phyloP scores from a whole-genome alignment of 2,797 vertebrate species.

The Sarcophilus harrisii region DNA sequence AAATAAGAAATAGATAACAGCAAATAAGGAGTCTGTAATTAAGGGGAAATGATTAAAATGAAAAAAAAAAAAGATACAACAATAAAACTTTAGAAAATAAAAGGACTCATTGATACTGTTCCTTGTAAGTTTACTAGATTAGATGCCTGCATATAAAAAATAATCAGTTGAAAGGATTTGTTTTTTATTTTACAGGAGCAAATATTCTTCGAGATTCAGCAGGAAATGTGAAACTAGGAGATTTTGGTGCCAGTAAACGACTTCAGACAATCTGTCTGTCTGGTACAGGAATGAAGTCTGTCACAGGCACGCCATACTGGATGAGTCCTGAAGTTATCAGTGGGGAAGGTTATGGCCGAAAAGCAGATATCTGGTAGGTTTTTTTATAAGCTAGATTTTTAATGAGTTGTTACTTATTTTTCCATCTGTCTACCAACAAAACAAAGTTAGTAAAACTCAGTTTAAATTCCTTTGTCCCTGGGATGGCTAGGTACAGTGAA shows the following conservation, averaged over 20 bases:
- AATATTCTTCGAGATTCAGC: constrained; percentile 97
- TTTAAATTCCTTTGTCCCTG: constrained; percentile 43
- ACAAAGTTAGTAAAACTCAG: constrained; percentile 31
- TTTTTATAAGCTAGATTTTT: constrained; percentile 12
- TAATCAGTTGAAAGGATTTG: constrained; percentile 55
- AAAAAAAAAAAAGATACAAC: background rate
- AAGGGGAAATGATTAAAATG: constrained; percentile 22
- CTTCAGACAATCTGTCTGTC: constrained; percentile 99
- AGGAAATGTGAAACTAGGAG: constrained; percentile 97
- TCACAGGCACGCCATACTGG: constrained; percentile 99
- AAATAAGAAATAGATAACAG: background rate
- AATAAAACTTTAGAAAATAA: background rate
- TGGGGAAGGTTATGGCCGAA: constrained; percentile 98
- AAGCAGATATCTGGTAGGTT: constrained; percentile 97
- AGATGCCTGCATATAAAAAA: constrained; percentile 12
- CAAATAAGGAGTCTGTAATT: background rate
- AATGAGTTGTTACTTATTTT: constrained; percentile 12
- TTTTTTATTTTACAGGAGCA: constrained; percentile 88
- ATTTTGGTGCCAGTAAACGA: constrained; percentile 97
- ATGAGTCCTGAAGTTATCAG: constrained; percentile 99
- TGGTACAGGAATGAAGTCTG: constrained; percentile 97
- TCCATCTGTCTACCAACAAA: constrained; percentile 14
- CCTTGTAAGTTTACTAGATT: constrained; percentile 39
- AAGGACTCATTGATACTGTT: constrained; percentile 17
- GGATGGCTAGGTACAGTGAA: background rate